Conservation (phyloP, 1,140 invertebrate genomes). For the Macrotrachela quadricornifera region DNA sequence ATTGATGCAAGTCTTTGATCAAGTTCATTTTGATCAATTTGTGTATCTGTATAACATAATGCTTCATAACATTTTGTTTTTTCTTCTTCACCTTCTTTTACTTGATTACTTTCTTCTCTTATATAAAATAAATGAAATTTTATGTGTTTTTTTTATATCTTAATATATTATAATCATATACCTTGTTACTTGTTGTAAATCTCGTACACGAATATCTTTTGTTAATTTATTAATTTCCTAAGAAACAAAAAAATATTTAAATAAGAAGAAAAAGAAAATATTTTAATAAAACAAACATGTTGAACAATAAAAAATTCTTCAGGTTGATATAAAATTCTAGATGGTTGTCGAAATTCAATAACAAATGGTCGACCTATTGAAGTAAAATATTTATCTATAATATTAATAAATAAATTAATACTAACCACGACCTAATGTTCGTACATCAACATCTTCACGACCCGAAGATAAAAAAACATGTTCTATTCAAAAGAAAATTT, state of each 20-base stretch:
- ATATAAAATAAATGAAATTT: slow-evolving; percentile 20
- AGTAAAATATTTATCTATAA: too few species aligned
- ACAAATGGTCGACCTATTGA: slow-evolving; percentile 56
- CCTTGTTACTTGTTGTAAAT: slow-evolving; percentile 43
- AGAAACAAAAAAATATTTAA: slow-evolving; percentile 17
- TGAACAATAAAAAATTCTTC: slow-evolving; percentile 13
- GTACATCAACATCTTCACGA: slow-evolving; percentile 76
- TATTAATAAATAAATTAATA: too few species aligned
- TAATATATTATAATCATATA: too few species aligned
- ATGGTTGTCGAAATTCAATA: slow-evolving; percentile 52
- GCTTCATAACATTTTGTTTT: slow-evolving; percentile 65
- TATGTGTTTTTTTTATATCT: too few species aligned
- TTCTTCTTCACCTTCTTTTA: slow-evolving; percentile 63
- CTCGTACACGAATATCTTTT: slow-evolving; percentile 34
- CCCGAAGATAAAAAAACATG: slow-evolving; percentile 64
- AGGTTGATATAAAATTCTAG: slow-evolving; percentile 21
- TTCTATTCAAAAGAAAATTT: slow-evolving; percentile 17
- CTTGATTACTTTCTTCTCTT: slow-evolving; percentile 43
- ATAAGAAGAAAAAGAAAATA: slow-evolving; percentile 16
- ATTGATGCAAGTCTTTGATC: slow-evolving; percentile 29
- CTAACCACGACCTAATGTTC: slow-evolving; percentile 39
- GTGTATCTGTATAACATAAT: slow-evolving; percentile 40
- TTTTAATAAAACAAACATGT: slow-evolving; percentile 9
- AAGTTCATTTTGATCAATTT: slow-evolving; percentile 29
- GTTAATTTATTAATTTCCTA: slow-evolving; percentile 39